phyloP scores from a whole-genome alignment of 2,888 invertebrate genomes.

The Phortica magna region DNA sequence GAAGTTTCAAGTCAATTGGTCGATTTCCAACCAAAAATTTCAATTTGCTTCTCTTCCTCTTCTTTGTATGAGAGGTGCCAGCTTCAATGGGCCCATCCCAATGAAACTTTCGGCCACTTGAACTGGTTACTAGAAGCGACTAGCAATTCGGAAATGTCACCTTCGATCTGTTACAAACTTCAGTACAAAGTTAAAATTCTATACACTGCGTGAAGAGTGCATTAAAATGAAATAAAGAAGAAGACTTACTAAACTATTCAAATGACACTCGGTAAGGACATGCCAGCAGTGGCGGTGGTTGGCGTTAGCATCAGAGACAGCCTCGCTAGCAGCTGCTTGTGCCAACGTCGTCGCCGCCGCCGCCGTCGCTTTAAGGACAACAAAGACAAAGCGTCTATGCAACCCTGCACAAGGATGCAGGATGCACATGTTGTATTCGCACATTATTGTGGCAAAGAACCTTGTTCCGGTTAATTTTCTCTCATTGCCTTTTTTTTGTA shows the following conservation, averaged over 20 bases:
- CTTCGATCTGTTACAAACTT: too few species aligned
- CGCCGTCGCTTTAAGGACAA: background rate
- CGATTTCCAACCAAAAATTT: too few species aligned
- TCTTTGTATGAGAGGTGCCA: too few species aligned
- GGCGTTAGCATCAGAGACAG: background rate
- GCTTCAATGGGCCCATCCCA: too few species aligned
- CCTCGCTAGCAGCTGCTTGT: background rate
- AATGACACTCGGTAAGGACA: slow-evolving; percentile 20
- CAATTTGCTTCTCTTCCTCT: too few species aligned
- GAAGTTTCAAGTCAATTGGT: too few species aligned
- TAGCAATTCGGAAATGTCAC: too few species aligned
- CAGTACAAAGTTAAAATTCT: too few species aligned
- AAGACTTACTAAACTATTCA: slow-evolving; percentile 14
- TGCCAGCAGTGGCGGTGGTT: background rate
- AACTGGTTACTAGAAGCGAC: too few species aligned
- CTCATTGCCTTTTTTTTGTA: slow-evolving; percentile 2
- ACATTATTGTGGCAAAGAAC: background rate
- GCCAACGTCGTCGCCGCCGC: background rate
- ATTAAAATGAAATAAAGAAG: too few species aligned
- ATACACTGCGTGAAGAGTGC: too few species aligned
- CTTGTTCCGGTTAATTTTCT: background rate
- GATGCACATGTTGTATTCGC: background rate
- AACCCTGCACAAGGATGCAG: background rate
- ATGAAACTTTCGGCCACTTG: too few species aligned
- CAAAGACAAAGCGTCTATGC: background rate